Evolutionary conservation across 2,113 vertebrate genomes (phyloP).

Genomic region (Arenaria interpres): DNA sequence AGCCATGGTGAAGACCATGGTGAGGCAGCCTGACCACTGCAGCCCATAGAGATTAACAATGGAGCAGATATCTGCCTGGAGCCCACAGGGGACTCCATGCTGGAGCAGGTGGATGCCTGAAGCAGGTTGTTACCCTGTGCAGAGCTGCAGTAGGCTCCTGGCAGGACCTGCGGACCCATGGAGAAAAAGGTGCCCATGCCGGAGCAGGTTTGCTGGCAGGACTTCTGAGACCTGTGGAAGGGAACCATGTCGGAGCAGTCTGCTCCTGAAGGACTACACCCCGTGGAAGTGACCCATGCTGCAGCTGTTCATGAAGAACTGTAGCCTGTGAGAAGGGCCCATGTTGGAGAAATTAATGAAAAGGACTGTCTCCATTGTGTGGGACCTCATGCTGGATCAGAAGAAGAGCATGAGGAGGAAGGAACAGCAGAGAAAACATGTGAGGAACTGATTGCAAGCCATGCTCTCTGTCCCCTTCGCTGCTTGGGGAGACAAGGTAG

Average conservation of each 20-base stretch:
- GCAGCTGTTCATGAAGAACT: background rate
- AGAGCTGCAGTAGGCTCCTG: background rate
- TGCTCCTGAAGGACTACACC: background rate
- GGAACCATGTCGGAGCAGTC: background rate
- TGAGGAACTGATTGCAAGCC: background rate
- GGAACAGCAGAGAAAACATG: background rate
- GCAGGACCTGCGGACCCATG: background rate
- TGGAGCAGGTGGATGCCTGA: background rate
- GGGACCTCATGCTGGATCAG: background rate
- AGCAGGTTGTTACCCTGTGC: background rate
- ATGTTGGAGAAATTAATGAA: background rate
- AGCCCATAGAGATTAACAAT: background rate
- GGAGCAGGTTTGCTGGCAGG: background rate
- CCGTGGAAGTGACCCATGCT: fast-evolving
- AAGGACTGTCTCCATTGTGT: background rate
- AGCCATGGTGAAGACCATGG: fast-evolving
- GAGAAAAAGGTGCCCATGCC: background rate
- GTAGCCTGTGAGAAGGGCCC: background rate
- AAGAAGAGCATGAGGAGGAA: background rate
- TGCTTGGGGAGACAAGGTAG: fast-evolving
- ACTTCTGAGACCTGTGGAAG: background rate
- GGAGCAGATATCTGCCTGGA: background rate
- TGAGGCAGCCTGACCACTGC: background rate
- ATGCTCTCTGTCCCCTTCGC: fast-evolving
- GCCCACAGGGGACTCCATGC: fast-evolving